Conservation (phyloP, 2,797 vertebrate genomes). For the Melanotaenia parkinsoni region DNA sequence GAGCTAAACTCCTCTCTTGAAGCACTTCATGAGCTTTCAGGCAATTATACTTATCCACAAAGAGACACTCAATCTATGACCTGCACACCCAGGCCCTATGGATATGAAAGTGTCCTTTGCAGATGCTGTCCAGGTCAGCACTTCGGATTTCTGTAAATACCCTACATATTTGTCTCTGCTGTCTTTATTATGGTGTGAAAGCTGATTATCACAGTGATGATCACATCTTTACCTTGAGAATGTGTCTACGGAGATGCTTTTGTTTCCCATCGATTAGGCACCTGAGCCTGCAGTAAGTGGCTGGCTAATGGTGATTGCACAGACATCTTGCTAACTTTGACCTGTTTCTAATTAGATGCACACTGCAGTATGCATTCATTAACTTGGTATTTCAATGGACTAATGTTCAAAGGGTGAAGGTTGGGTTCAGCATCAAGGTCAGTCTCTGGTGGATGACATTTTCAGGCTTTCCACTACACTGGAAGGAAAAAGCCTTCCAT, state of each 20-base stretch:
- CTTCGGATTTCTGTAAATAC: slow-evolving; percentile 37
- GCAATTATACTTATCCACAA: slow-evolving; percentile 34
- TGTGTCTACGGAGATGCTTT: slow-evolving; percentile 47
- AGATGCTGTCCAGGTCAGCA: slow-evolving; percentile 18
- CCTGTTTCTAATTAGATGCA: slow-evolving; percentile 70
- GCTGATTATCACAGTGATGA: slow-evolving; percentile 43
- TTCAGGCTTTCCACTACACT: slow-evolving; percentile 74
- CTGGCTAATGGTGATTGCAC: slow-evolving; percentile 60
- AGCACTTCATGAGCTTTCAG: slow-evolving; percentile 44
- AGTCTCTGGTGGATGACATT: slow-evolving; percentile 72
- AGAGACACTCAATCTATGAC: slow-evolving; percentile 46
- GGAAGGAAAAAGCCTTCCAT: slow-evolving; percentile 78
- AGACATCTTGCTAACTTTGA: slow-evolving; percentile 61
- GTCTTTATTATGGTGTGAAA: slow-evolving; percentile 32
- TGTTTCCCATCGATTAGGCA: slow-evolving; percentile 54
- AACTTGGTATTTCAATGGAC: slow-evolving; percentile 65
- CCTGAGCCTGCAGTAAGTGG: slow-evolving; percentile 57
- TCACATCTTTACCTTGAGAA: slow-evolving; percentile 34
- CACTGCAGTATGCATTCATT: slow-evolving; percentile 66
- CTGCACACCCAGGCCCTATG: slow-evolving; percentile 21
- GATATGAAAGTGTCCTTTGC: slow-evolving; percentile 33
- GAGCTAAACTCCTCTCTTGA: slow-evolving; percentile 28
- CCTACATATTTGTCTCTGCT: slow-evolving; percentile 42
- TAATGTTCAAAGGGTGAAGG: slow-evolving; percentile 69
- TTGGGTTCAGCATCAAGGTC: slow-evolving; percentile 77